Evolutionary conservation across 2,113 vertebrate genomes (phyloP).

Genomic region (Xiphias gladius): DNA sequence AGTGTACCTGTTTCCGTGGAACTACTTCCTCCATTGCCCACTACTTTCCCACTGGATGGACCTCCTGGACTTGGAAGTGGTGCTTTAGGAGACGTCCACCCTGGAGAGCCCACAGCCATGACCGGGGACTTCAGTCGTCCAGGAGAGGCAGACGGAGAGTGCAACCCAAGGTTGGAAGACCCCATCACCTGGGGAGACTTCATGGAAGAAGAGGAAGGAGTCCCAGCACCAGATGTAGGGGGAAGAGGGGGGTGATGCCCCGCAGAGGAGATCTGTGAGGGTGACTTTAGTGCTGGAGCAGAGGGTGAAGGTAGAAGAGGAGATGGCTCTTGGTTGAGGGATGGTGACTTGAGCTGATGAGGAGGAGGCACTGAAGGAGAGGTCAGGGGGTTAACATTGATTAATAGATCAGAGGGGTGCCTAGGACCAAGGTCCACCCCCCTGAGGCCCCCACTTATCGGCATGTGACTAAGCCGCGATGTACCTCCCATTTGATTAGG

Average conservation of each 20-base stretch:
- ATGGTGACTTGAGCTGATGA: slow-evolving; percentile 93
- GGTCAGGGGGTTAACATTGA: slow-evolving; percentile 90
- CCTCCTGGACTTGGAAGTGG: slow-evolving; percentile 92
- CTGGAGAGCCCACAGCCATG: slow-evolving; percentile 92
- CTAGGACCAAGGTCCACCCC: slow-evolving; percentile 83
- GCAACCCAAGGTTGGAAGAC: slow-evolving; percentile 88
- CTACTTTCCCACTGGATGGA: slow-evolving; percentile 80
- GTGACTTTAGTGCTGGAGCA: slow-evolving; percentile 93
- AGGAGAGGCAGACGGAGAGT: slow-evolving; percentile 93
- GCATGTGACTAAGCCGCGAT: slow-evolving; percentile 93
- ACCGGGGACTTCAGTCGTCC: slow-evolving; percentile 93
- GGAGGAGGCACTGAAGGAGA: slow-evolving; percentile 89
- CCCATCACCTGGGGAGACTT: slow-evolving; percentile 95
- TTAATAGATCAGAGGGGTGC: slow-evolving; percentile 91
- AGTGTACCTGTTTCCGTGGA: slow-evolving; percentile 81
- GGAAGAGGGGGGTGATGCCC: slow-evolving; percentile 85
- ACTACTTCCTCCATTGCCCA: slow-evolving; percentile 81
- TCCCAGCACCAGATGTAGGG: slow-evolving; percentile 85
- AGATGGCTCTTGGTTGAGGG: slow-evolving; percentile 91
- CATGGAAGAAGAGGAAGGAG: slow-evolving; percentile 85
- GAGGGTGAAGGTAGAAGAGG: slow-evolving; percentile 92
- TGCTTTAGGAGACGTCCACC: slow-evolving; percentile 94
- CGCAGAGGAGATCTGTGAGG: slow-evolving; percentile 88
- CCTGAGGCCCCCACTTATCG: slow-evolving; percentile 84
- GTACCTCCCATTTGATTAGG: slow-evolving; percentile 85